Evolutionary conservation across 2,888 invertebrate genomes (phyloP).

Genomic region (Sinelater perroti): DNA sequence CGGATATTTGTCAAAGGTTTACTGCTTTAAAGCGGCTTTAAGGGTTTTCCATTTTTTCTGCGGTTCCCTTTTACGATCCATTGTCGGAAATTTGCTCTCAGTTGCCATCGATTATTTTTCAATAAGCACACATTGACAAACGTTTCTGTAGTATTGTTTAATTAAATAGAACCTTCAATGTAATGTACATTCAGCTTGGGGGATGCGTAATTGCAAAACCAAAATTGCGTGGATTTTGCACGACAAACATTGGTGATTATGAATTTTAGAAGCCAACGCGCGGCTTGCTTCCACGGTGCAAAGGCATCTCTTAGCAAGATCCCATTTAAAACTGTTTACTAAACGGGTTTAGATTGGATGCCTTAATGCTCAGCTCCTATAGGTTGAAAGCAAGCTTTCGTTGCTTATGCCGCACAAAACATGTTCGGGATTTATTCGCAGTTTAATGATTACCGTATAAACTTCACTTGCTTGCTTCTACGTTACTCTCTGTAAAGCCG

Average conservation of each 20-base stretch:
- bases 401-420: conserved; percentile 1
- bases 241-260: neutral
- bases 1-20: no score
- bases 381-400: neutral
- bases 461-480: no score
- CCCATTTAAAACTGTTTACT: conserved; percentile 9
- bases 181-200: no score
- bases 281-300: conserved; percentile 5
- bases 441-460: neutral
- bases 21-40: no score
- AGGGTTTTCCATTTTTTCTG: no score
- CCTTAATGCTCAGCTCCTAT: conserved; percentile 1
- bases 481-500: no score
- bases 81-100: no score
- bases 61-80: no score
- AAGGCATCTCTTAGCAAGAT: conserved; percentile 1
- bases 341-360: conserved; percentile 8
- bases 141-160: no score
- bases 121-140: no score
- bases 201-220: neutral
- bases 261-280: neutral
- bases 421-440: neutral
- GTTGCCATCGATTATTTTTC: no score
- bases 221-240: neutral
- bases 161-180: no score